A percentile compares a stretch with the other conserved stretches of the same genome.
Conservation (phyloP, 2,888 invertebrate genomes). For the Calameuta pallipes region DNA sequence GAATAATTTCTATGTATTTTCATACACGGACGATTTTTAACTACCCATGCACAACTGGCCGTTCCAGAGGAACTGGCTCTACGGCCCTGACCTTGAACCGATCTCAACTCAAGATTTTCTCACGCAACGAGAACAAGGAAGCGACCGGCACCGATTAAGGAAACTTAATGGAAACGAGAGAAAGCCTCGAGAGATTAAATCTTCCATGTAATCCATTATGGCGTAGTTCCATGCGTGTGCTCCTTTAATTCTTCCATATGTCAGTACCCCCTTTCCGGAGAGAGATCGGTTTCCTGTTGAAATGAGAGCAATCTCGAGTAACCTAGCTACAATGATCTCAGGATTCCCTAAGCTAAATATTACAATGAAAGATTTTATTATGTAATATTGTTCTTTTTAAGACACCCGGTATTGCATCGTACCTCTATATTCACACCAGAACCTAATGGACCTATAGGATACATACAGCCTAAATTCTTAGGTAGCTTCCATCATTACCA, state of each 20-base stretch:
- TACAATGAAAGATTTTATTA: background rate
- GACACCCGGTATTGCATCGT: background rate
- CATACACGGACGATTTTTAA: background rate
- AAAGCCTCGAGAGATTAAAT: background rate
- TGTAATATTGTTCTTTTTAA: background rate
- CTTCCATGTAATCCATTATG: background rate
- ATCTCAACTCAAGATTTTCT: background rate
- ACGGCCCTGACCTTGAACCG: constrained; percentile 2
- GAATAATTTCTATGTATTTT: background rate
- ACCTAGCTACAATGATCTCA: background rate
- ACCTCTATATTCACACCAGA: background rate
- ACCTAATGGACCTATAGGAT: background rate
- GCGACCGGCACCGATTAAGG: background rate
- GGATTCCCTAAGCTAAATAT: background rate
- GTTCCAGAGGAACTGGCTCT: background rate
- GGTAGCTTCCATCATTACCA: background rate
- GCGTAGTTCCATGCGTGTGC: background rate
- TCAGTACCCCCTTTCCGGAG: background rate
- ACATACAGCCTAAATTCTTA: background rate
- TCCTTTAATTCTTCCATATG: background rate
- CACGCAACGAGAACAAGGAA: constrained; percentile 7
- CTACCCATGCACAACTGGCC: background rate
- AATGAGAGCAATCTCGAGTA: background rate
- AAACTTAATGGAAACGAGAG: constrained; percentile 6
- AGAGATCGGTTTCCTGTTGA: background rate